Evolutionary conservation across 2,888 invertebrate species (phyloP).

Genomic region (Drosophila fungiperda): DNA sequence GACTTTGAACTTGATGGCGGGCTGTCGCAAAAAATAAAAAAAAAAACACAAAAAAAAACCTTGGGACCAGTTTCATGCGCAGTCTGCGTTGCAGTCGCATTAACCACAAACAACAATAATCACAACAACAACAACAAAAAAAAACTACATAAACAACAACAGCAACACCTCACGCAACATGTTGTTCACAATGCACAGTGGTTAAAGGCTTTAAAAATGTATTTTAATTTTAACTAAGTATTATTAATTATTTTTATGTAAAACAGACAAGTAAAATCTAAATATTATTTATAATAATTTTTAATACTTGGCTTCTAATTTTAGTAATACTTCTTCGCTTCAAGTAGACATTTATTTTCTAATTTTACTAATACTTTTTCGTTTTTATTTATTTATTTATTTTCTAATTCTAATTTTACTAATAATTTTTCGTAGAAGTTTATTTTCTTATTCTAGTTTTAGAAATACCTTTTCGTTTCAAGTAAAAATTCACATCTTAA

Average conservation of each 20-base stretch:
- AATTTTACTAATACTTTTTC: too few species aligned
- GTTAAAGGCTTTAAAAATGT: neutral
- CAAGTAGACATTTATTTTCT: too few species aligned
- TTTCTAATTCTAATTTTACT: too few species aligned
- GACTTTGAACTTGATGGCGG: slow-evolving; percentile 79
- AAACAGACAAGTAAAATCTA: too few species aligned
- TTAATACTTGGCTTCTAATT: too few species aligned
- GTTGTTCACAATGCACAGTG: slow-evolving; percentile 57
- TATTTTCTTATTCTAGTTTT: neutral
- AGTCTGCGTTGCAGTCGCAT: slow-evolving; percentile 45
- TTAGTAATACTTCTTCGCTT: too few species aligned
- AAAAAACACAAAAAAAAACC: slow-evolving; percentile 2
- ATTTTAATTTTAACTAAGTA: neutral
- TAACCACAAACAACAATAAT: slow-evolving; percentile 47
- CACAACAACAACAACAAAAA: slow-evolving; percentile 38
- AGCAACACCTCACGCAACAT: slow-evolving; percentile 73
- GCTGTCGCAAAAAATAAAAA: slow-evolving; percentile 26
- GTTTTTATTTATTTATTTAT: too few species aligned
- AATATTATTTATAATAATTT: too few species aligned
- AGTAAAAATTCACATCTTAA: too few species aligned
- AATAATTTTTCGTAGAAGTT: too few species aligned
- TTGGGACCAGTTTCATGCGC: slow-evolving; percentile 23
- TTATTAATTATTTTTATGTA: neutral
- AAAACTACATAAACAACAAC: slow-evolving; percentile 44
- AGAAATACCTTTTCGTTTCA: too few species aligned